These are phyloP conservation scores for Trachymyrmex cornetzi DNA, from an alignment of 1,140 invertebrate genomes.

Conservation along the genomic window DNA sequence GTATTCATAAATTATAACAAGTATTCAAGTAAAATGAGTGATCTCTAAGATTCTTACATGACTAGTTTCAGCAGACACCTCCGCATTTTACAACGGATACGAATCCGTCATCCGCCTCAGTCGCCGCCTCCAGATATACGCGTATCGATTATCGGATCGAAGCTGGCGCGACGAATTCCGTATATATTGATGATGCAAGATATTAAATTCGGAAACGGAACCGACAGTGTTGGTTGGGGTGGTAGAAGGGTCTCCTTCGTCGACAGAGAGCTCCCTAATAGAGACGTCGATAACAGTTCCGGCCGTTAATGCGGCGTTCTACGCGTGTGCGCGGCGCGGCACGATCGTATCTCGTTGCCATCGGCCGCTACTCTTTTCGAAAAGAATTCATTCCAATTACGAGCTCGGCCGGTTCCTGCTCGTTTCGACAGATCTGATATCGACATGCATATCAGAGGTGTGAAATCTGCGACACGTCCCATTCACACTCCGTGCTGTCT, in stretches of 20 bases:
- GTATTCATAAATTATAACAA: neutral
- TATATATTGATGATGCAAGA: constrained; percentile 60
- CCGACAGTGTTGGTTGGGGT: constrained; percentile 53
- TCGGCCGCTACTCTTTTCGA: constrained; percentile 28
- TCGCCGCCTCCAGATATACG: constrained; percentile 19
- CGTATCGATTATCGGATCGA: constrained; percentile 67
- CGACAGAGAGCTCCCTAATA: constrained; percentile 56
- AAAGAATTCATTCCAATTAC: constrained; percentile 53
- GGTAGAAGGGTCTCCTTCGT: constrained; percentile 45
- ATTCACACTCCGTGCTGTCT: neutral
- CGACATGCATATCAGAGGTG: constrained; percentile 10
- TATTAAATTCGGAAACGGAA: constrained; percentile 69
- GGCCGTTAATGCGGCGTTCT: constrained; percentile 48
- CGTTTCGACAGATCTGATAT: constrained; percentile 41
- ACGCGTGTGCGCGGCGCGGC: constrained; percentile 27
- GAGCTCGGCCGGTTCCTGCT: neutral
- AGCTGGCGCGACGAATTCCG: constrained; percentile 62
- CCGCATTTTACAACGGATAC: constrained; percentile 1
- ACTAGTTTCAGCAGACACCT: neutral
- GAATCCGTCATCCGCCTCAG: constrained; percentile 24
- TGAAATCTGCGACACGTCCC: constrained; percentile 25
- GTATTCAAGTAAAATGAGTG: neutral
- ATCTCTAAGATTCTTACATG: too few species aligned
- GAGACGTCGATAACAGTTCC: constrained; percentile 65
- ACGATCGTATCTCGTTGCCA: constrained; percentile 38